phyloP scores from a whole-genome alignment of 2,113 vertebrate species.

The Nannospalax galili region DNA sequence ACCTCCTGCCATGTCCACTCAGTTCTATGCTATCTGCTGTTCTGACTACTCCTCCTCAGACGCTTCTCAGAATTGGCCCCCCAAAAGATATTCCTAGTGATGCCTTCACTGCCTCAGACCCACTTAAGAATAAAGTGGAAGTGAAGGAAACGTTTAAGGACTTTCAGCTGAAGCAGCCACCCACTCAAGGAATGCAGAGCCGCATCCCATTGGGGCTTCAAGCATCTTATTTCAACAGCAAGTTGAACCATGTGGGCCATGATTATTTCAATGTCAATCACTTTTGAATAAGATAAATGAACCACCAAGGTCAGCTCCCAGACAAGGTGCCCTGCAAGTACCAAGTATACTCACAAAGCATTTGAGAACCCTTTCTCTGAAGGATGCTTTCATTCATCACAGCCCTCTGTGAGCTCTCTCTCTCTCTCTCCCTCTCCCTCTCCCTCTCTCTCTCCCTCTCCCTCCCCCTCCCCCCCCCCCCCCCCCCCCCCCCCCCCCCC shows the following conservation, averaged over 20 bases:
- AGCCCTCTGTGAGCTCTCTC: slow-evolving; percentile 87
- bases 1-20: slow-evolving; percentile 59
- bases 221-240: slow-evolving; percentile 89
- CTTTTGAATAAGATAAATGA: slow-evolving; percentile 84
- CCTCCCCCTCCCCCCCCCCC: too few species aligned
- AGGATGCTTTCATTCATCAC: slow-evolving; percentile 83
- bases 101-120: slow-evolving; percentile 95
- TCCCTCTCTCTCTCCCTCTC: too few species aligned
- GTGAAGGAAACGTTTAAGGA: slow-evolving; percentile 98
- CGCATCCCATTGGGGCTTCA: slow-evolving; percentile 73
- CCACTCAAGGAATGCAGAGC: slow-evolving; percentile 91
- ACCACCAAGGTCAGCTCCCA: slow-evolving; percentile 82
- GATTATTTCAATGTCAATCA: slow-evolving; percentile 88
- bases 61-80: slow-evolving; percentile 88
- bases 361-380: slow-evolving; percentile 90
- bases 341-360: slow-evolving; percentile 77
- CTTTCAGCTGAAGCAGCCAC: slow-evolving; percentile 94
- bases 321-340: slow-evolving; percentile 59
- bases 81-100: slow-evolving; percentile 88
- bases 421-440: too few species aligned
- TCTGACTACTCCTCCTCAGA: slow-evolving; percentile 85
- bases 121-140: slow-evolving; percentile 93
- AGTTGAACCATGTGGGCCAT: slow-evolving; percentile 86
- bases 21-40: slow-evolving; percentile 74
- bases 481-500: too few species aligned